These are phyloP conservation scores for Drosophila jambulina DNA, from an alignment of 1,140 invertebrate species.

Conservation along the genomic window DNA sequence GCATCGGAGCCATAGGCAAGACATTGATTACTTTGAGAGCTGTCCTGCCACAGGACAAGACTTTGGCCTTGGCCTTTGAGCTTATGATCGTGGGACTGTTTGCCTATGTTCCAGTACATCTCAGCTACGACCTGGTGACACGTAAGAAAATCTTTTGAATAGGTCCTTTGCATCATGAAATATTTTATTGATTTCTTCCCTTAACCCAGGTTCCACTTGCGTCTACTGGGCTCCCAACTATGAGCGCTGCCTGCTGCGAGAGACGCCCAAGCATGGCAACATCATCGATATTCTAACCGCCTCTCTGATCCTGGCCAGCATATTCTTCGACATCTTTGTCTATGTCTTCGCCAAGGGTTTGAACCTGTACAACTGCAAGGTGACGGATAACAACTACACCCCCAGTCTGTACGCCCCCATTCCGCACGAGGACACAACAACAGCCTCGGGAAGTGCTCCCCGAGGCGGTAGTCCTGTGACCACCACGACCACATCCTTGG, in stretches of 20 bases:
- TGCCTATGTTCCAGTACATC: conserved; percentile 86
- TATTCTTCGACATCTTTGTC: conserved; percentile 78
- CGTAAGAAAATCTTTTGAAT: conserved; percentile 71
- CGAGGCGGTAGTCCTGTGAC: conserved; percentile 66
- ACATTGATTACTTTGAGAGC: conserved; percentile 87
- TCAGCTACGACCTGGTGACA: conserved; percentile 86
- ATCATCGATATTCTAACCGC: conserved; percentile 80
- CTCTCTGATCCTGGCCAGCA: conserved; percentile 68
- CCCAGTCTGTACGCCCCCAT: conserved; percentile 74
- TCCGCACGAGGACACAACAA: conserved; percentile 69
- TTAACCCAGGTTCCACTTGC: conserved; percentile 76
- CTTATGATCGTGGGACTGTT: conserved; percentile 86
- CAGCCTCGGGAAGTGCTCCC: conserved; percentile 8
- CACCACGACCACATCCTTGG: conserved; percentile 51
- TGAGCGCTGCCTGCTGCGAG: conserved; percentile 69
- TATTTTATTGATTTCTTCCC: background rate
- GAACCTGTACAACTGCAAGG: conserved; percentile 81
- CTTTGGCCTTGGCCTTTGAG: conserved; percentile 87
- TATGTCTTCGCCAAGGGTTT: conserved; percentile 75
- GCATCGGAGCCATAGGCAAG: conserved; percentile 86
- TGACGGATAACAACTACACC: conserved; percentile 79
- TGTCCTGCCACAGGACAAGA: conserved; percentile 87
- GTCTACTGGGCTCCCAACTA: conserved; percentile 81
- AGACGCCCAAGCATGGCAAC: conserved; percentile 81
- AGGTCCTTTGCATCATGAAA: too few species aligned